These are phyloP conservation scores for Turritopsis rubra DNA, from an alignment of 30 jellyfish, hydroid and myxozoan species.

Conservation along the genomic window DNA sequence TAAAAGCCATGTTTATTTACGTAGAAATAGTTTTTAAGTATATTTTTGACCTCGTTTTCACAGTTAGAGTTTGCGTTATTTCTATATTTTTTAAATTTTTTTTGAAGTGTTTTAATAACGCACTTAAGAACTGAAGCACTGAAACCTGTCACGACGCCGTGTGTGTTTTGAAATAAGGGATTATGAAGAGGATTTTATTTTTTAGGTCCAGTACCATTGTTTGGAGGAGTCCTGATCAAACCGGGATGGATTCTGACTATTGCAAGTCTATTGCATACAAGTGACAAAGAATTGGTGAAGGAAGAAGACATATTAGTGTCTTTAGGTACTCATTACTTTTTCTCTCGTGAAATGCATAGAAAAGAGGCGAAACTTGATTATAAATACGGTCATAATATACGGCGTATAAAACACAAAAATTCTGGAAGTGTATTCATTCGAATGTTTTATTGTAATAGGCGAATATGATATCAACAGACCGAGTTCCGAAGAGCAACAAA, in stretches of 20 bases:
- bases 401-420: too few species aligned
- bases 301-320: conserved; percentile 46
- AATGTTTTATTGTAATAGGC: conserved; percentile 38
- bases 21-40: too few species aligned
- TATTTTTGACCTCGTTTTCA: too few species aligned
- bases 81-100: neutral
- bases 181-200: neutral
- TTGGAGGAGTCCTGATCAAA: conserved; percentile 72
- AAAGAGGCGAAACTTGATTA: too few species aligned
- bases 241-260: conserved; percentile 72
- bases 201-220: conserved; percentile 54
- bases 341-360: too few species aligned
- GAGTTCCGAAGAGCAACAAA: conserved; percentile 60
- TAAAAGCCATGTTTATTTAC: too few species aligned
- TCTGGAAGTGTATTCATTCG: too few species aligned
- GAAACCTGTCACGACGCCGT: neutral
- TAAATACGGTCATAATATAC: too few species aligned
- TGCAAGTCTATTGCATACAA: conserved; percentile 60
- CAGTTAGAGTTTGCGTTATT: neutral
- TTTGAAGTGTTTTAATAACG: neutral
- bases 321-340: neutral
- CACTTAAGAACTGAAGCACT: neutral
- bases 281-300: conserved; percentile 30
- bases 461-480: conserved; percentile 51
- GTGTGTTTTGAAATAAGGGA: neutral